Evolutionary conservation across 2,113 vertebrate species (phyloP), one percentile per base, ranked within the genome.

Genomic region (Canis aureus): DNA sequence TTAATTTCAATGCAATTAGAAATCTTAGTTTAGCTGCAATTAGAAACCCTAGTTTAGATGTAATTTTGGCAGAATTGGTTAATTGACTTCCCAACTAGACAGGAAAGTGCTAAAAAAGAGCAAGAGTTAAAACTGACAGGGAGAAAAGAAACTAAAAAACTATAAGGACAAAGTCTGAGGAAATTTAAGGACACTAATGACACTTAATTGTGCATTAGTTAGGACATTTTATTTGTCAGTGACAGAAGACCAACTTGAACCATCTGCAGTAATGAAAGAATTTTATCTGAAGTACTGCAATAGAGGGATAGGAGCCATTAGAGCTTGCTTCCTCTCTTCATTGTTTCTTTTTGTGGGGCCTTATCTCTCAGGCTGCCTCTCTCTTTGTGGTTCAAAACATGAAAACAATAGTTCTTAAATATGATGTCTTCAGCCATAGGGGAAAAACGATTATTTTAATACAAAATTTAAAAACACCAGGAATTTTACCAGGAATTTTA

Each of bases 21-120:
- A 94, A 96, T 22, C 53, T 85, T 87, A 80, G 62, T 79, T 91
- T 86, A 69, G 32, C 69, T 78, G 51, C 16, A 59, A 79, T 91
- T 91, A 79, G 71, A 67, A 85, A 60, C 2, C 29, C 79, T 86
- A 57, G 11, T 73, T 96, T 94, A 95, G 53, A 74, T 78, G 5
- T 13, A 69, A 53, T 94, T 90, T 23, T 55, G 73, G 67, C 3
- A n/a, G 9, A 74, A 69, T 82, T 38, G 16, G 51, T 92, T 94
- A 57, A 67, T 67, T 87, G 89, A 16, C 12, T 94, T 96, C n/a
- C 64, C 25, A 67, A 84, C 57, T 38, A 84, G 90, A 62, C 74
- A 94, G 27, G 60, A 95, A 96, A 22, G 23, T 78, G 4, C 51
- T 71, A 43, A 80, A 59, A 57, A 27, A 82, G 35, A 92, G 27